Conservation (phyloP, 2,113 vertebrate species). For the Ictidomys tridecemlineatus region DNA sequence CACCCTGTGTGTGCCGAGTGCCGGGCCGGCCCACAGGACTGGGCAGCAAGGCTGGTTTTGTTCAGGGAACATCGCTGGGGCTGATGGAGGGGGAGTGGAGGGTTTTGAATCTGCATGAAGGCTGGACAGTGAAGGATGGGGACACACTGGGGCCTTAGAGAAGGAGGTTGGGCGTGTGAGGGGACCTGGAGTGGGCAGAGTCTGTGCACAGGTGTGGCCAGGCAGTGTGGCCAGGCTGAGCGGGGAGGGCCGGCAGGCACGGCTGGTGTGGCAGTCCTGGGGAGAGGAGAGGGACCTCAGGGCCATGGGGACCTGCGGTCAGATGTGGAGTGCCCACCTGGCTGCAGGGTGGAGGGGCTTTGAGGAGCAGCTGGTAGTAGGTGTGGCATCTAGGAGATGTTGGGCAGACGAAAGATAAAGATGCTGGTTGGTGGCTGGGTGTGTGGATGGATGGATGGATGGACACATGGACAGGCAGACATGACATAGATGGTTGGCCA, state of each 20-base stretch:
- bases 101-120: background rate
- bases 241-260: rapidly evolving
- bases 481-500: background rate
- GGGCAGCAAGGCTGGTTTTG: too few relatives aligned
- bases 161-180: background rate
- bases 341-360: background rate
- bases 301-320: too few relatives aligned
- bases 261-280: background rate
- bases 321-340: background rate
- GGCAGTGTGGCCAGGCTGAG: rapidly evolving
- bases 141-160: background rate
- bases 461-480: rapidly evolving
- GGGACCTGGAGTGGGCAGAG: background rate
- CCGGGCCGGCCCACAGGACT: rapidly evolving
- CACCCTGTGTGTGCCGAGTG: rapidly evolving
- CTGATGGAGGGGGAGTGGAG: background rate
- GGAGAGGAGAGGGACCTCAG: background rate
- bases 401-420: too few relatives aligned
- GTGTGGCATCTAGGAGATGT: background rate
- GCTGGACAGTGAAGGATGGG: background rate
- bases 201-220: background rate
- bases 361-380: background rate
- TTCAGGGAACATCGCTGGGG: background rate
- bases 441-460: too few relatives aligned
- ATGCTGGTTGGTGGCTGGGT: too few relatives aligned